A percentile compares a stretch with the other conserved stretches of the same genome.
These are phyloP conservation scores for Lepidostoma basale DNA, from an alignment of 1,140 invertebrate species.

Conservation along the genomic window DNA sequence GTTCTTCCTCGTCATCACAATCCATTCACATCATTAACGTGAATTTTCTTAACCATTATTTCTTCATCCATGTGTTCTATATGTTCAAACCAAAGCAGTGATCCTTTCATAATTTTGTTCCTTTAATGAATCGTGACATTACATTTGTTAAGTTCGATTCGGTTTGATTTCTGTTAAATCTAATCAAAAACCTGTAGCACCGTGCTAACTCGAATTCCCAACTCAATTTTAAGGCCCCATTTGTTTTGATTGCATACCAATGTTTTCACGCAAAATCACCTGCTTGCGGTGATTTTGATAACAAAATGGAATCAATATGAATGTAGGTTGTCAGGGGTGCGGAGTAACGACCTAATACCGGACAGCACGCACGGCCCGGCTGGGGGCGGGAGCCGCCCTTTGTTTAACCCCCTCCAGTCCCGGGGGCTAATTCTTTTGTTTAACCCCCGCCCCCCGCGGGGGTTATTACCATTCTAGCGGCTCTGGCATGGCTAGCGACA, in stretches of 20 bases:
- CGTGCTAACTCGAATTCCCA: not conserved
- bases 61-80: too few relatives aligned
- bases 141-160: too few relatives aligned
- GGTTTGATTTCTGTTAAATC: too few relatives aligned
- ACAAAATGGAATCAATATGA: conserved; percentile 16
- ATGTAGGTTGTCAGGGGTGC: conserved; percentile 18
- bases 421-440: not conserved
- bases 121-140: too few relatives aligned
- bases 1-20: too few relatives aligned
- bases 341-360: conserved; percentile 9
- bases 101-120: too few relatives aligned
- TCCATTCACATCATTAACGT: too few relatives aligned
- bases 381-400: not conserved
- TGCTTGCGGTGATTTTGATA: not conserved
- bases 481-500: not conserved
- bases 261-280: not conserved
- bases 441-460: not conserved
- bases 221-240: not conserved
- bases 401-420: not conserved
- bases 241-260: not conserved
- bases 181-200: too few relatives aligned
- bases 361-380: not conserved
- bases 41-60: too few relatives aligned
- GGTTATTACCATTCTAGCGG: not conserved
- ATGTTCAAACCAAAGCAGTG: too few relatives aligned